Evolutionary conservation across 2,113 vertebrate genomes (phyloP), one percentile per base, ranked within the genome.

Genomic region (Piprites chloris): DNA sequence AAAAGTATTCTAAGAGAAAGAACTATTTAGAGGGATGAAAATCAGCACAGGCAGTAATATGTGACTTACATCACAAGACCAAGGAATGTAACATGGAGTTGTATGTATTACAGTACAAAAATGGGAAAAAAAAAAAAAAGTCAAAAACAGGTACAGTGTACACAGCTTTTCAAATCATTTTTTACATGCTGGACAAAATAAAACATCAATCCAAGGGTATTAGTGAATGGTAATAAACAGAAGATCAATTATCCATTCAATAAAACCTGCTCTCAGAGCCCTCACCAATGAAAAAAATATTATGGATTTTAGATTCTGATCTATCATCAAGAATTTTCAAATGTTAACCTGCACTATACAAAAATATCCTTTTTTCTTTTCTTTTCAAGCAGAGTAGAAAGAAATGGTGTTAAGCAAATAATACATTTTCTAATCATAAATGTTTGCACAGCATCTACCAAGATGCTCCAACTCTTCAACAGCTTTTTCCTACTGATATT

Each of bases 1-100:
- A 91, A 93, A 96, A 83, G 95, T 94, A 76, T 89, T 97, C 96
- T 98, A 98, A 97, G 96, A 98, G 96, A 96, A 97, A 95, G 93
- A 93, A 83, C 98, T 98, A 98, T 94, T 98, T 77, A 97, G 94
- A 97, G 85, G 89, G 84, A 96, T 91, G 96, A 96, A 96, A 92
- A 97, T 87, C 95, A 97, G 97, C 96, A 98, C 80, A 98, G 94
- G 97, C 94, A 98, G 94, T 95, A 97, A 96, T 94, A 97, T 97
- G 93, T 93, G 97, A 96, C 96, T 97, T 97, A 97, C 84, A 95
- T 97, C 95, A 98, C 95, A 97, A 92, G 97, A 96, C 95, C 95
- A 97, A 95, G 87, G 95, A 93, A 96, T 96, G 94, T 94, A 94
- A 97, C 87, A 93, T 93, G 85, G 79, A 95, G 41, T 93, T 91